These are phyloP conservation scores for Chrosomus eos DNA, from an alignment of 2,797 vertebrate genomes.

Conservation along the genomic window DNA sequence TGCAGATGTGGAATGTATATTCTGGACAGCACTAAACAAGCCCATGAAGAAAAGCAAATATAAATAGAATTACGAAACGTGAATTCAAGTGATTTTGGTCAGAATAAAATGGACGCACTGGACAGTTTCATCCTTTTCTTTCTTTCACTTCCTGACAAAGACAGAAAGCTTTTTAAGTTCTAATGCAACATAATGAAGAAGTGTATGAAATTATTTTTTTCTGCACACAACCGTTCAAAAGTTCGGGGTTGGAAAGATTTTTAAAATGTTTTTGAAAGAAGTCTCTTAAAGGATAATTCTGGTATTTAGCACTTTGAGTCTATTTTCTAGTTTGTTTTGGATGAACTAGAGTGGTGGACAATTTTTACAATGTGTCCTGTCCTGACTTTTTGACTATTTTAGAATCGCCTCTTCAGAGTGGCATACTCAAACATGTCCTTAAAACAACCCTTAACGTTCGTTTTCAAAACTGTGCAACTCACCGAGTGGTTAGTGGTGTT, in stretches of 20 bases:
- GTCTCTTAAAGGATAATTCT: no score
- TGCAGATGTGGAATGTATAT: constrained; percentile 4
- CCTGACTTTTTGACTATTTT: no score
- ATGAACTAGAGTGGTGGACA: no score
- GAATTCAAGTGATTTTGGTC: not conserved
- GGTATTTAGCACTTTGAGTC: no score
- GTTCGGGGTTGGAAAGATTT: not conserved
- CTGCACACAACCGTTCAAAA: not conserved
- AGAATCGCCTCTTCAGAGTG: no score
- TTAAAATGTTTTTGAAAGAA: not conserved
- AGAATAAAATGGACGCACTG: not conserved
- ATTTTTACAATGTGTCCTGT: no score
- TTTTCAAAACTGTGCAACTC: no score
- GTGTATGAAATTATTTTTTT: not conserved
- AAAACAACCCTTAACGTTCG: no score
- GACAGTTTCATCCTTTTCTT: not conserved
- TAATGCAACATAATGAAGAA: not conserved
- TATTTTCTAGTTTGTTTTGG: no score
- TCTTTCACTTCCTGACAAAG: not conserved
- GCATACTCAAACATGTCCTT: no score
- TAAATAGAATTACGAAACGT: not conserved
- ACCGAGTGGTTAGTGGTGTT: no score
- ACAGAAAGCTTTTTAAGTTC: not conserved
- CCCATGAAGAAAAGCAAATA: not conserved
- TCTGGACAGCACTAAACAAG: not conserved